Base-by-base conservation (phyloP, 2,797 vertebrate genomes). In the Gymnoscopelus microlampas region DNA sequence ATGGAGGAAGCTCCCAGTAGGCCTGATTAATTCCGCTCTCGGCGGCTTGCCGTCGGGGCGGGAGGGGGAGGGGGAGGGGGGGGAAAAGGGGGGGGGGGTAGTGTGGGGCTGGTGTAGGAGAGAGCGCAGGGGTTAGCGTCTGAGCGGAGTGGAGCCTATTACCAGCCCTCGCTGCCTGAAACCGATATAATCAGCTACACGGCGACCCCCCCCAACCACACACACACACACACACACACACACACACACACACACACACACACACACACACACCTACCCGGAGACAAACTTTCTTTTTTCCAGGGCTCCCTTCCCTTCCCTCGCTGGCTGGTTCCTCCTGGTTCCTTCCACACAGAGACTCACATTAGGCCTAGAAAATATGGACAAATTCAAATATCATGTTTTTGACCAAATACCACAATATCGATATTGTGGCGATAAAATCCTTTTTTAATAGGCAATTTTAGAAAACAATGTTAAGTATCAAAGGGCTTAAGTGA, bases 11-110 rank as follows among this genome's bases (percentile, higher is more conserved):
- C 95, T 98, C 97, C 96, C 97, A 96, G 96, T 95, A 97, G 97
- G 96, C 95, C 97, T 99, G 97, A 99, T 98, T 98, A 98, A 99
- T 99, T 98, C 96, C 95, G 96, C 96, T 96, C 95, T 95, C 92
- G 93, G 94, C 93, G 95, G 95, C 95, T 97, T 96, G 96, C 94
- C 90, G 94, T 6, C 39, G 94, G 95, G 96, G 95, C 94, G 94
- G 95, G 92, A 93, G 39, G 39, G 8, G 39, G 39, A 0, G 39
- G 39, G 32, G 4, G 8, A 1, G 0, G 6, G 39, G 92, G 92
- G 92, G 94, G 94, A 6, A 8, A 7, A 2, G 2, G 6, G 39
- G 39, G 39, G 39, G 8, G 39, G 39, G 35, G 35, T 32, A 32
- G 3, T 32, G 32, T 2, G 32, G 19, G 19, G 19, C 19, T 19